These are phyloP conservation scores for Philhelius pedissequus DNA, from an alignment of 2,888 invertebrate species.

Conservation along the genomic window DNA sequence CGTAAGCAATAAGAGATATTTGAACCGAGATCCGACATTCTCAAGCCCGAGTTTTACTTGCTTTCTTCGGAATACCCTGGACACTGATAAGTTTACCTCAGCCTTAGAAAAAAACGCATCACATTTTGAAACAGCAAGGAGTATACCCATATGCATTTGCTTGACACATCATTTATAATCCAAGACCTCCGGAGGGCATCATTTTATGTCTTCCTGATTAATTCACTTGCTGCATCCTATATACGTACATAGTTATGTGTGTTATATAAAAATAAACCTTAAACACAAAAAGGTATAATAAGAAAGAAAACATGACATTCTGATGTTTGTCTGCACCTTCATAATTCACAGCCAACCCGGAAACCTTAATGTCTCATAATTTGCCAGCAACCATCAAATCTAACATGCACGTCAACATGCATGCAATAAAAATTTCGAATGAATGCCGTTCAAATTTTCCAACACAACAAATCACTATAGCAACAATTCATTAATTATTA, in stretches of 20 bases:
- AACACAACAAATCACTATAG: slow-evolving; percentile 47
- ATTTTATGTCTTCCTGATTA: neutral
- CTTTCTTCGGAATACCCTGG: too few relatives aligned
- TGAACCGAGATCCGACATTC: too few relatives aligned
- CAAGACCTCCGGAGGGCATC: neutral
- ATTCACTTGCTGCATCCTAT: neutral
- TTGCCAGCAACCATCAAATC: slow-evolving; percentile 51
- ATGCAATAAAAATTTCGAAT: slow-evolving; percentile 58
- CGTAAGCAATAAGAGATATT: too few relatives aligned
- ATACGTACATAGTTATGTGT: too few relatives aligned
- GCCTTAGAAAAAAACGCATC: too few relatives aligned
- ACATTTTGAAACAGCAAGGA: too few relatives aligned
- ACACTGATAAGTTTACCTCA: too few relatives aligned
- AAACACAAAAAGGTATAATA: neutral
- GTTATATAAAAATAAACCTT: too few relatives aligned
- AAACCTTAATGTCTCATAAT: slow-evolving; percentile 61
- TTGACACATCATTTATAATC: neutral
- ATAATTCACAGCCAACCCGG: slow-evolving; percentile 65
- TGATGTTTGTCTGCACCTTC: neutral
- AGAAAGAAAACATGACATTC: neutral
- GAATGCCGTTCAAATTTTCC: slow-evolving; percentile 33
- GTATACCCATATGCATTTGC: neutral
- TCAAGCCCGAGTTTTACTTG: too few relatives aligned
- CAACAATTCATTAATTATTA: slow-evolving; percentile 29
- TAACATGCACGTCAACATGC: slow-evolving; percentile 57